phyloP scores from a whole-genome alignment of 2,113 vertebrate species.

The Charadrius vociferus region DNA sequence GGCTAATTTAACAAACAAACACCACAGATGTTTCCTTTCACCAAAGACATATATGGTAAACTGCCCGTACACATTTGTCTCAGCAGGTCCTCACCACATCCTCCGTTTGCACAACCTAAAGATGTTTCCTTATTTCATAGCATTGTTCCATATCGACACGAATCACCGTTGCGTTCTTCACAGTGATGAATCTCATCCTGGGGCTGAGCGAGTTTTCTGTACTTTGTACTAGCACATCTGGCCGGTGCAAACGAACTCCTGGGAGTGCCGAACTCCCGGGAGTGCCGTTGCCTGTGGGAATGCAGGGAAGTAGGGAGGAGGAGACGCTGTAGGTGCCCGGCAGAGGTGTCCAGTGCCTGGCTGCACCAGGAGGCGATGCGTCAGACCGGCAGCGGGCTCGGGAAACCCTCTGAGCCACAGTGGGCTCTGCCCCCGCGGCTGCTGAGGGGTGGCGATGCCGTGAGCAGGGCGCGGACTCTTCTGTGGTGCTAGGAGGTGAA shows the following conservation, averaged over 20 bases:
- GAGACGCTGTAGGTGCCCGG: background rate
- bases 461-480: background rate
- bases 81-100: no score
- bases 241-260: rapidly evolving
- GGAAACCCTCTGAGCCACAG: background rate
- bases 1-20: no score
- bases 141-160: no score
- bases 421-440: rapidly evolving
- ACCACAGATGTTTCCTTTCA: no score
- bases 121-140: no score
- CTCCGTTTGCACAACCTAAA: no score
- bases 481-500: rapidly evolving
- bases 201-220: background rate
- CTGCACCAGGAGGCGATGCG: background rate
- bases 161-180: no score
- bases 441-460: background rate
- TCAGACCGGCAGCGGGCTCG: rapidly evolving
- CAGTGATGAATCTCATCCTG: rapidly evolving
- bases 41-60: no score
- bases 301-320: rapidly evolving
- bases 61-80: no score
- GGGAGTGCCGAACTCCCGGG: rapidly evolving
- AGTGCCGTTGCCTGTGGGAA: rapidly evolving
- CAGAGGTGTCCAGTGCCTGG: background rate
- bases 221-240: rapidly evolving